Evolutionary conservation across 2,113 vertebrate genomes (phyloP), one percentile per base, ranked within the genome.

Genomic region (Acrocephalus arundinaceus): DNA sequence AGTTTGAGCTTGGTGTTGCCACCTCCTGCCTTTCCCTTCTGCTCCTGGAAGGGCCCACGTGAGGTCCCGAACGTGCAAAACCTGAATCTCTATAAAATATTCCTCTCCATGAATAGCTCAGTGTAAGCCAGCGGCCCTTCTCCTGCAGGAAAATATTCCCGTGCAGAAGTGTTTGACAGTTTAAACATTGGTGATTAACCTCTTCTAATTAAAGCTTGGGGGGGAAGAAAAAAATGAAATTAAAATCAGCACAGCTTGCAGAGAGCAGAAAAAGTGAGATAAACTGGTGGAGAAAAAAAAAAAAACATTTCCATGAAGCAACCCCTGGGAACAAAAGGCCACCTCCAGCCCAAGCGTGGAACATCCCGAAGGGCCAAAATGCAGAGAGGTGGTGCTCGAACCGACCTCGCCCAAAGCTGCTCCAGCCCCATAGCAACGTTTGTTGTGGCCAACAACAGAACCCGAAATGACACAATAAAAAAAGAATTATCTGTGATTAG

Each of bases 401-500:
- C 15, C 81, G 94, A 92, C 91, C 83, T n/a, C 72, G 68, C 55
- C 89, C 85, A 68, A 84, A 85, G 81, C 89, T 37, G 66, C 87
- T 79, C 91, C 51, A 17, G 94, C 91, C 94, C 89, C 96, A 30
- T 87, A 94, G 97, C 96, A 98, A 97, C 94, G 15, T 96, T 96
- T 96, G 96, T 97, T 97, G 4, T 95, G 93, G 95, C 49, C 85
- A 96, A 93, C 85, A 97, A 96, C 96, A 95, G 91, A 95, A 84
- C 97, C 95, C 96, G 78, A 96, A 96, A 92, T 97, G 97, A 97
- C 98, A 97, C 97, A 95, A 96, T 85, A 97, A 98, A 97, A 97
- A 96, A 97, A 97, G 96, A 98, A 98, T 98, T 95, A 98, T 97
- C 97, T 93, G 96, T 10, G 95, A 98, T 98, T 98, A 97, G 96